Conservation (phyloP, 2,113 vertebrate species). For the Tympanuchus pallidicinctus region DNA sequence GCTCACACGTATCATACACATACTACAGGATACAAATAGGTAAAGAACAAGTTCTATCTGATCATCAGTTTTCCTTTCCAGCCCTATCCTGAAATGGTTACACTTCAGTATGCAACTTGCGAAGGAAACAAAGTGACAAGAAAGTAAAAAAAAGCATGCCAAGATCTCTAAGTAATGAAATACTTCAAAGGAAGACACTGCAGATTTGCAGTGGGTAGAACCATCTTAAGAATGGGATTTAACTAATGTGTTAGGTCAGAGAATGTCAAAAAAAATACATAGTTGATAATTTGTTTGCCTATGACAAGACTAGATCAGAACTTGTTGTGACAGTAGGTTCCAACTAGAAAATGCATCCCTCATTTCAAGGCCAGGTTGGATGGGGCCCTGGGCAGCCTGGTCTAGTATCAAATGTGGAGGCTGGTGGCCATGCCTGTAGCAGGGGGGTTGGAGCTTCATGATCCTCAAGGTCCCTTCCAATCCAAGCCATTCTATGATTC, state of each 20-base stretch:
- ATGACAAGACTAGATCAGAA: neutral
- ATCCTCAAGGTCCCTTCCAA: no score
- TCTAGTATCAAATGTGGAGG: no score
- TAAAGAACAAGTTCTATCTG: neutral
- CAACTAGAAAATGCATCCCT: neutral
- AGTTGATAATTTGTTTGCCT: neutral
- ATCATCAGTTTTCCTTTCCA: neutral
- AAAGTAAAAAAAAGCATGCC: neutral
- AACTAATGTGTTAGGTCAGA: neutral
- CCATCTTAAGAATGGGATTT: neutral
- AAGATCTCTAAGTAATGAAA: neutral
- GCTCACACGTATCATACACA: fast-evolving
- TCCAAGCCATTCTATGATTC: no score
- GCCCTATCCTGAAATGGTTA: neutral
- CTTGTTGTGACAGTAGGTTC: neutral
- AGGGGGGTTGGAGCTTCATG: no score
- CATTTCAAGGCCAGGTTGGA: neutral
- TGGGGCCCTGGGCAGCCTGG: no score
- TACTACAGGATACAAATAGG: neutral
- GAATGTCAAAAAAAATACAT: neutral
- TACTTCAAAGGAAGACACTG: neutral
- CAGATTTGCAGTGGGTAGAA: neutral
- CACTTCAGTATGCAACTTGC: neutral
- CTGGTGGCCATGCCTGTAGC: no score
- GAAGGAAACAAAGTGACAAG: neutral